Evolutionary conservation across 2,888 invertebrate species (phyloP).

Genomic region (Holacanthella duospinosa): DNA sequence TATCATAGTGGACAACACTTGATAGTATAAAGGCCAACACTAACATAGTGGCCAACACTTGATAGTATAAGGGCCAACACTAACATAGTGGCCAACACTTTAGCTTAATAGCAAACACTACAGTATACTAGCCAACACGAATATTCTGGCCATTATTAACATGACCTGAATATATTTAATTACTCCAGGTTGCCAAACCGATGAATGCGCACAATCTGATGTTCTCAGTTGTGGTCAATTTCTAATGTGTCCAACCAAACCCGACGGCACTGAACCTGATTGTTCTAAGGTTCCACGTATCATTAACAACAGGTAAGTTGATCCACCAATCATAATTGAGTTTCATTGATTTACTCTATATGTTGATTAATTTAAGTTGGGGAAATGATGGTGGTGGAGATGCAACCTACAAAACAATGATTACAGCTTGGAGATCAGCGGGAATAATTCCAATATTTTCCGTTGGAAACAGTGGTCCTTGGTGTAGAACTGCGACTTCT

Average conservation of each 20-base stretch:
- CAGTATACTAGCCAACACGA: too few species aligned
- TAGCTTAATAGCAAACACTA: too few species aligned
- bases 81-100: too few species aligned
- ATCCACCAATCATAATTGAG: too few species aligned
- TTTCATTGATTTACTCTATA: too few species aligned
- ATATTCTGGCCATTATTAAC: too few species aligned
- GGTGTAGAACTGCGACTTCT: neutral
- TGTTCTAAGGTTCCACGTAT: neutral
- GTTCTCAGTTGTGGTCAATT: slow-evolving; percentile 1
- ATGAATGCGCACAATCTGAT: neutral
- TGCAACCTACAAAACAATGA: neutral
- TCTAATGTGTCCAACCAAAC: neutral
- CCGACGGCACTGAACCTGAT: neutral
- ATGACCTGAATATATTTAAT: neutral
- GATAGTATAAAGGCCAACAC: too few species aligned
- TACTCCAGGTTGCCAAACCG: neutral
- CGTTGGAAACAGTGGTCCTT: neutral
- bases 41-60: too few species aligned
- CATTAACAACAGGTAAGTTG: slow-evolving; percentile 2
- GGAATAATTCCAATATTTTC: neutral
- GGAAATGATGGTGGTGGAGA: neutral
- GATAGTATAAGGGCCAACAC: too few species aligned
- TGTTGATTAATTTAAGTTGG: neutral
- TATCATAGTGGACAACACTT: too few species aligned
- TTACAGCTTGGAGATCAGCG: neutral